Evolutionary conservation across 2,888 invertebrate species (phyloP).

Genomic region (Apodemia hepburni): DNA sequence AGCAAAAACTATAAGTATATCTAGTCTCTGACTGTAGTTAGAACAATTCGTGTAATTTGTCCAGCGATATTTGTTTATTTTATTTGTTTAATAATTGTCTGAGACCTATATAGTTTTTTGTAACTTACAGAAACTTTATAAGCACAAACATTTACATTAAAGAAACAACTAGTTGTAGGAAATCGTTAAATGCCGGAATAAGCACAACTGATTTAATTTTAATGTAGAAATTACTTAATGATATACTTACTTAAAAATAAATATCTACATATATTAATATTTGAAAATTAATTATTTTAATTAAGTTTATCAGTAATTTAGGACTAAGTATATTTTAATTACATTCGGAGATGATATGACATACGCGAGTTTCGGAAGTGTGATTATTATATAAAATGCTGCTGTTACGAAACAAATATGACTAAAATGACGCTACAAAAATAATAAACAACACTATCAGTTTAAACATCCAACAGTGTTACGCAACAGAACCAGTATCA

Average conservation of each 20-base stretch:
- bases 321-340: not conserved
- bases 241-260: not conserved
- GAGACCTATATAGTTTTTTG: no score
- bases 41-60: no score
- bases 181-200: not conserved
- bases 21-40: no score
- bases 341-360: not conserved
- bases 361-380: not conserved
- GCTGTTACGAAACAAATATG: constrained; percentile 28
- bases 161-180: not conserved
- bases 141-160: no score
- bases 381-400: constrained; percentile 25
- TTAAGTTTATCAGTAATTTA: not conserved
- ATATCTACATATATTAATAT: not conserved
- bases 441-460: constrained; percentile 28
- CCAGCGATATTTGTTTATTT: no score
- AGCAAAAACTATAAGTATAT: no score
- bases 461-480: constrained; percentile 31
- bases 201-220: not conserved
- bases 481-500: constrained; percentile 35
- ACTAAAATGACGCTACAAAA: constrained; percentile 24
- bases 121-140: no score
- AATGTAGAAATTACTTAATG: not conserved
- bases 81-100: no score
- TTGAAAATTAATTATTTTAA: not conserved